These are phyloP conservation scores for Centropyge bicolor DNA, from an alignment of 2,797 vertebrate species.

Conservation along the genomic window DNA sequence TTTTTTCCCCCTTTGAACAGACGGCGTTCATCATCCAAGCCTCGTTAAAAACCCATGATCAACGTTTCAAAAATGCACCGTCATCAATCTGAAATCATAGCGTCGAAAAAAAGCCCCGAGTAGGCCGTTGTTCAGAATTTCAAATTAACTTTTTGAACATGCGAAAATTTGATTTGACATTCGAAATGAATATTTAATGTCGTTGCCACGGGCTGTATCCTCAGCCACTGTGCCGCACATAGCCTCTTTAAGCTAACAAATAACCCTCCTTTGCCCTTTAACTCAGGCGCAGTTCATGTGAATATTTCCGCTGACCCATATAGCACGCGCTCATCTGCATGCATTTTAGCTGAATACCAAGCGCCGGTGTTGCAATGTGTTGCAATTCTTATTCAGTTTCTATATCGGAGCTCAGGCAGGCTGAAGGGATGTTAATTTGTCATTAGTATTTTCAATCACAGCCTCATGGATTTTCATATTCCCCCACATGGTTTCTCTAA, in stretches of 20 bases:
- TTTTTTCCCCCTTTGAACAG: slow-evolving; percentile 12
- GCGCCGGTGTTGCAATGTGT: slow-evolving; percentile 20
- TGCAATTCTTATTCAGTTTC: slow-evolving; percentile 17
- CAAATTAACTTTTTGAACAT: slow-evolving; percentile 29
- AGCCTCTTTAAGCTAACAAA: slow-evolving; percentile 10
- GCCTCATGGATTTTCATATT: slow-evolving; percentile 43
- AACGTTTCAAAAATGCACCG: slow-evolving; percentile 19
- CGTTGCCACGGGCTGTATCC: slow-evolving; percentile 11
- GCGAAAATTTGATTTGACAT: slow-evolving; percentile 25
- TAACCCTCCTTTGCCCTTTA: slow-evolving; percentile 28
- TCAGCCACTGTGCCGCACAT: neutral
- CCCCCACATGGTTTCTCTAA: slow-evolving; percentile 19
- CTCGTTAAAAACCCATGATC: slow-evolving; percentile 18
- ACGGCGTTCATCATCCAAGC: neutral
- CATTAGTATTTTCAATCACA: slow-evolving; percentile 45
- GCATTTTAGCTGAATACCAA: slow-evolving; percentile 9
- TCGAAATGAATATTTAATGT: slow-evolving; percentile 36
- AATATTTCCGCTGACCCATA: slow-evolving; percentile 52
- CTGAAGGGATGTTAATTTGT: slow-evolving; percentile 37
- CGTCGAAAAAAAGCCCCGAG: slow-evolving; percentile 19
- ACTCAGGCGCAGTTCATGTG: slow-evolving; percentile 19
- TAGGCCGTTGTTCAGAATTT: slow-evolving; percentile 32
- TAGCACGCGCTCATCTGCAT: slow-evolving; percentile 33
- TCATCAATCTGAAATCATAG: slow-evolving; percentile 35
- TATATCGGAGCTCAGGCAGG: slow-evolving; percentile 7